Evolutionary conservation across 2,113 vertebrate species (phyloP).

Genomic region (Gavia stellata): DNA sequence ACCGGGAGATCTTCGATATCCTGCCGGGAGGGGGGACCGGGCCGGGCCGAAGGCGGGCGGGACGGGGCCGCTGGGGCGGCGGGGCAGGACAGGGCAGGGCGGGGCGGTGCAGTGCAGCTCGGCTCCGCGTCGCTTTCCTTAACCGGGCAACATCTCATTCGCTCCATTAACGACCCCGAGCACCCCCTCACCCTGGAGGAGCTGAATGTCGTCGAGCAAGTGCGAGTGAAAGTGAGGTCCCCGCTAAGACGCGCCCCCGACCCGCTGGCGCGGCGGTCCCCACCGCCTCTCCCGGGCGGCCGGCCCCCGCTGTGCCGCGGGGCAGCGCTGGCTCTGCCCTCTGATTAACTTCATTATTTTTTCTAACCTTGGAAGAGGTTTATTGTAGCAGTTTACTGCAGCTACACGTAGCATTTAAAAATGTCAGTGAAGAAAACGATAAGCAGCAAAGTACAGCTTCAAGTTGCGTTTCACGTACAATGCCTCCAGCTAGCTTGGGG

Average conservation of each 20-base stretch:
- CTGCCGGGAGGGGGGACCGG: not conserved
- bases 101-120: not conserved
- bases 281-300: not conserved
- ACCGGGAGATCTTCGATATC: slow-evolving; percentile 87
- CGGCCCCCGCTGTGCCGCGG: not conserved
- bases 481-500: not conserved
- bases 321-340: not conserved
- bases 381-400: fast-evolving
- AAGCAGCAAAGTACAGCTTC: not conserved
- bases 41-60: fast-evolving
- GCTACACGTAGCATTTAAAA: fast-evolving
- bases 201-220: slow-evolving; percentile 91
- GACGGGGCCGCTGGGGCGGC: not conserved
- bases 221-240: slow-evolving; percentile 80
- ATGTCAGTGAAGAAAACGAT: fast-evolving
- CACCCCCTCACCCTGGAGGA: slow-evolving; percentile 94
- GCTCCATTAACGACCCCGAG: slow-evolving; percentile 92
- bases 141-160: slow-evolving; percentile 87
- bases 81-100: too few species aligned
- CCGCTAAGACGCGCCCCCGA: too few species aligned
- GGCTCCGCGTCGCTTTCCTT: slow-evolving; percentile 74
- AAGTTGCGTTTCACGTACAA: not conserved
- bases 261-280: too few species aligned
- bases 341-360: fast-evolving
- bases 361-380: fast-evolving